Evolutionary conservation across 2,113 vertebrate genomes (phyloP).

Genomic region (Tringa solitaria): DNA sequence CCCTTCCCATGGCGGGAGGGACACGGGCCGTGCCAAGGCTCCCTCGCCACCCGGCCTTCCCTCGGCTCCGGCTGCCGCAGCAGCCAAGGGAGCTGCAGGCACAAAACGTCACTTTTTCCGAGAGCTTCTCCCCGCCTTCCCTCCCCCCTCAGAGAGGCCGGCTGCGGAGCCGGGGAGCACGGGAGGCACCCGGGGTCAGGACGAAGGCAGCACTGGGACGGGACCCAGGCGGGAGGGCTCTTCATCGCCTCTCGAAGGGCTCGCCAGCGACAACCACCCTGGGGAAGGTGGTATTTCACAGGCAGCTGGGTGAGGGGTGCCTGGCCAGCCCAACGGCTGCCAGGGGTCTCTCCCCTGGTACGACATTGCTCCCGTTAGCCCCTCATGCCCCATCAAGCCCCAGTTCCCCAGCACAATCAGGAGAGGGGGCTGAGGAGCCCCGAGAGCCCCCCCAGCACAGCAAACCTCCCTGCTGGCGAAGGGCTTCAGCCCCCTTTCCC

Average conservation of each 20-base stretch:
- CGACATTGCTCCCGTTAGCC: background rate
- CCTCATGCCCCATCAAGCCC: background rate
- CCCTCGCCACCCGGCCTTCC: background rate
- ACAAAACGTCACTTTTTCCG: slow-evolving; percentile 45
- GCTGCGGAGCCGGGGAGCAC: accelerated
- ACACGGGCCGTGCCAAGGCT: accelerated
- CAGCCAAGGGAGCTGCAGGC: slow-evolving; percentile 28
- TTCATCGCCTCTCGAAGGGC: accelerated
- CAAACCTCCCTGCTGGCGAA: background rate
- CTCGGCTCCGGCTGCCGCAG: accelerated
- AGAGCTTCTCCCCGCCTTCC: background rate
- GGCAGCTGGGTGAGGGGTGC: accelerated
- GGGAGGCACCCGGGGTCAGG: background rate
- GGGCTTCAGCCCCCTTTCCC: background rate
- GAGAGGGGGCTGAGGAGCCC: background rate
- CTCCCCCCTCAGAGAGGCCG: background rate
- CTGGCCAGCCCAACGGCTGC: background rate
- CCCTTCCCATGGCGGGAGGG: accelerated
- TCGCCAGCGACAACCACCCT: too few species aligned
- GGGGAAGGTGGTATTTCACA: accelerated
- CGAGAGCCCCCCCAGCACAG: background rate
- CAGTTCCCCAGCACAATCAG: too few species aligned
- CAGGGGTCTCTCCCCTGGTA: background rate
- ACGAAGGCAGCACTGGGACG: background rate
- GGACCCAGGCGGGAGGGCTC: background rate